phyloP scores from a whole-genome alignment of 2,888 invertebrate genomes.

The Steinernema carpocapsae region DNA sequence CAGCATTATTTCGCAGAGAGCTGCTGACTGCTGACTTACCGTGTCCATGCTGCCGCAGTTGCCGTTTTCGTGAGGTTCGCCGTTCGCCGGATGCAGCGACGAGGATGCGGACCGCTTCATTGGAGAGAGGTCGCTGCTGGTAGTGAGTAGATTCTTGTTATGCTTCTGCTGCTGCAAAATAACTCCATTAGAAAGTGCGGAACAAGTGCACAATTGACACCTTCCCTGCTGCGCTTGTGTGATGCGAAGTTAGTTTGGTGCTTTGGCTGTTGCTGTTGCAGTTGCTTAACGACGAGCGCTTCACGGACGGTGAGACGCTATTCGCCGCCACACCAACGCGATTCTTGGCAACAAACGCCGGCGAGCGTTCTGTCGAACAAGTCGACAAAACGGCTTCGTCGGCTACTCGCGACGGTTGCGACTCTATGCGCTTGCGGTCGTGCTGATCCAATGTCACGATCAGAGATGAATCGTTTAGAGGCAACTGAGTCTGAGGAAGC shows the following conservation, averaged over 20 bases:
- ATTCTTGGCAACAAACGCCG: conserved; percentile 31
- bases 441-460: conserved; percentile 30
- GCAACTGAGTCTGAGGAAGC: conserved; percentile 23
- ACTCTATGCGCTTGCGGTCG: conserved; percentile 17
- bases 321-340: conserved; percentile 19
- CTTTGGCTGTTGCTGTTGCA: neutral
- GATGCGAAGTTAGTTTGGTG: conserved; percentile 4
- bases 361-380: conserved; percentile 24
- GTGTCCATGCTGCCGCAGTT: neutral
- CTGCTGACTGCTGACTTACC: no score
- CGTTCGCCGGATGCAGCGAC: neutral
- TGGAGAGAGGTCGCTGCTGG: neutral
- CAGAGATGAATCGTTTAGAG: conserved; percentile 27
- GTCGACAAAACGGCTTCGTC: conserved; percentile 30
- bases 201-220: conserved; percentile 14
- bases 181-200: conserved; percentile 3
- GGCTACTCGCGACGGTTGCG: neutral
- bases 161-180: neutral
- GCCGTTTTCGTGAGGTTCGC: neutral
- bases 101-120: conserved; percentile 15
- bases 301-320: conserved; percentile 6
- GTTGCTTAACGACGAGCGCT: conserved; percentile 24
- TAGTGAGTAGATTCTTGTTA: neutral
- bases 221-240: conserved; percentile 29
- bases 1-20: no score